Conservation (phyloP, 2,888 invertebrate species). For the Lasioglossum leucozonium region DNA sequence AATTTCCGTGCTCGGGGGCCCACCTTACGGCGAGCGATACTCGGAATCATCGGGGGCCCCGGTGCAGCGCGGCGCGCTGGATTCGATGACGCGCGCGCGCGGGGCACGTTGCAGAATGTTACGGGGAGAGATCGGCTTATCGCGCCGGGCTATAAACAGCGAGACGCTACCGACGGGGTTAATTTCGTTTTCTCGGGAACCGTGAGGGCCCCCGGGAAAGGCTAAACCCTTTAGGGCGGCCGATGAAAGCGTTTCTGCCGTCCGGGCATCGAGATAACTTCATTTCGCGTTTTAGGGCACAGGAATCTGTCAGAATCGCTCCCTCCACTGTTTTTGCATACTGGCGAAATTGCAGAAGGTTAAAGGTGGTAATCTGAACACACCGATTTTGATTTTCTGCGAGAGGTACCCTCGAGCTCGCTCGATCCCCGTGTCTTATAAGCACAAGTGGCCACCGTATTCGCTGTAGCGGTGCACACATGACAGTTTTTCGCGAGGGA, state of each 20-base stretch:
- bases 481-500: too few species aligned
- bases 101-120: not conserved
- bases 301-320: too few species aligned
- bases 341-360: not conserved
- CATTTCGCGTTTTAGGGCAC: constrained; percentile 21
- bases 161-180: not conserved
- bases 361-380: too few species aligned
- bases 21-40: not conserved
- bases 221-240: not conserved
- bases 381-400: too few species aligned
- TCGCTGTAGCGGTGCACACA: too few species aligned
- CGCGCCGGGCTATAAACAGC: not conserved
- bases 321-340: not conserved
- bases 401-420: too few species aligned
- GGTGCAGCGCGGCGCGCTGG: not conserved
- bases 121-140: not conserved
- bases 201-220: not conserved
- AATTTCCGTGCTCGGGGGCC: constrained; percentile 10
- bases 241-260: not conserved
- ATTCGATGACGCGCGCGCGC: constrained; percentile 9
- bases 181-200: constrained; percentile 3
- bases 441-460: too few species aligned
- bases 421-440: too few species aligned
- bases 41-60: not conserved
- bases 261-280: constrained; percentile 39